Conservation (phyloP, 1,140 invertebrate genomes). For the Daktulosphaira vitifoliae region DNA sequence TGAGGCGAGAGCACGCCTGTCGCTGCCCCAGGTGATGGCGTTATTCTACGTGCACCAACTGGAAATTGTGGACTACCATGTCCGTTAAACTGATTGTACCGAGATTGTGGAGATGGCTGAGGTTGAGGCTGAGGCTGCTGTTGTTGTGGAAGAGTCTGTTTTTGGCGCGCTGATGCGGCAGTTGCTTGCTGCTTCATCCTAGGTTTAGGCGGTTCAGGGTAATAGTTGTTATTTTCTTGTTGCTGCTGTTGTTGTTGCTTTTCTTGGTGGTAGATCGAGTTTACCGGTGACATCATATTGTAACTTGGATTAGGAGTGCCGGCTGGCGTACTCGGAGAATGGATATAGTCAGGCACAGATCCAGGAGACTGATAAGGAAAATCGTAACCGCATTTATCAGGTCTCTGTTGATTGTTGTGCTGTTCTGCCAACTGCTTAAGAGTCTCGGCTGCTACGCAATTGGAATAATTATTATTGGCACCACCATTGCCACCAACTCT, state of each 20-base stretch:
- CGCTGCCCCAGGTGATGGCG: slow-evolving; percentile 9
- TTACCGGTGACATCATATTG: slow-evolving; percentile 25
- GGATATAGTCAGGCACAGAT: slow-evolving; percentile 26
- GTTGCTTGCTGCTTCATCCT: slow-evolving; percentile 20
- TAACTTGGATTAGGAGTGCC: slow-evolving; percentile 23
- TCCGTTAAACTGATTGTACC: slow-evolving; percentile 39
- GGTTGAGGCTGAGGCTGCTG: slow-evolving; percentile 15
- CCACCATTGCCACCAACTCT: background rate
- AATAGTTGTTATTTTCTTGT: slow-evolving; percentile 11
- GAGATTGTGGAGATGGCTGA: background rate
- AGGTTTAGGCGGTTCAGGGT: slow-evolving; percentile 4
- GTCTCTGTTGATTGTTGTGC: slow-evolving; percentile 46
- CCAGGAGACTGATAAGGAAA: slow-evolving; percentile 24
- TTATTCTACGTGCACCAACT: slow-evolving; percentile 44
- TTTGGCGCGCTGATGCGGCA: background rate
- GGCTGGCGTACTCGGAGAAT: slow-evolving; percentile 19
- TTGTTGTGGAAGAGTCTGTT: background rate
- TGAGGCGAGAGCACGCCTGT: slow-evolving; percentile 16
- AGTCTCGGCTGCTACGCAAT: slow-evolving; percentile 79
- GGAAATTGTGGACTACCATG: slow-evolving; percentile 57
- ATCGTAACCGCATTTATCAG: slow-evolving; percentile 22
- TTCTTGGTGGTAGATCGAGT: slow-evolving; percentile 25
- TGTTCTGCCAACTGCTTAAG: slow-evolving; percentile 94
- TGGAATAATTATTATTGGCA: slow-evolving; percentile 9
- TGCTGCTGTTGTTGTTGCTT: slow-evolving; percentile 24